Conservation (phyloP, 2,888 invertebrate genomes). For the Aelia acuminata region DNA sequence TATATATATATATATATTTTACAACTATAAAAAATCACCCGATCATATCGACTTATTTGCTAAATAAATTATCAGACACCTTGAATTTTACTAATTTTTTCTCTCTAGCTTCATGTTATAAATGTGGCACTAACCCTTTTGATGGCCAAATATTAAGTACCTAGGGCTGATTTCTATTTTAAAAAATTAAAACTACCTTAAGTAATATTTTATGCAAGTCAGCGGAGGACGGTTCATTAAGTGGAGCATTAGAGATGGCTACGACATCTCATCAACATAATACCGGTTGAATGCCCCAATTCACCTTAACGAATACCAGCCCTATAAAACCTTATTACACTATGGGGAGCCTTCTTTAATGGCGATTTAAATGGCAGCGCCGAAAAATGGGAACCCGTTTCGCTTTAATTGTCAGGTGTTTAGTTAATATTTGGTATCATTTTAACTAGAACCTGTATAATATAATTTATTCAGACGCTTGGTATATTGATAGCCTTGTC, state of each 20-base stretch:
- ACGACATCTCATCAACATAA: slow-evolving; percentile 25
- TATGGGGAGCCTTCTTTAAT: neutral
- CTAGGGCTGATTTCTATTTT: neutral
- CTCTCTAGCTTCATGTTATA: too few species aligned
- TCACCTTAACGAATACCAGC: slow-evolving; percentile 35
- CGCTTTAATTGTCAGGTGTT: neutral
- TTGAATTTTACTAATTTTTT: too few species aligned
- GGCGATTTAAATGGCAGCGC: slow-evolving; percentile 23
- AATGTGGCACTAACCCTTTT: too few species aligned
- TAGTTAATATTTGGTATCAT: neutral
- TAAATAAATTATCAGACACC: too few species aligned
- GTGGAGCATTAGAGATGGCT: neutral
- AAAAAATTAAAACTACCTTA: neutral
- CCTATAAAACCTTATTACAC: slow-evolving; percentile 13
- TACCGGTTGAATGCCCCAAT: neutral
- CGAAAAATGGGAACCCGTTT: neutral
- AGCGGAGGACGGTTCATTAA: neutral
- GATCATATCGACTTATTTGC: too few species aligned
- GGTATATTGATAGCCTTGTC: neutral
- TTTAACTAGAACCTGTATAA: neutral
- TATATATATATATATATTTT: too few species aligned
- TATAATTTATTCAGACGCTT: neutral
- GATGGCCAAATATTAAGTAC: neutral
- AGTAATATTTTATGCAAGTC: slow-evolving; percentile 1
- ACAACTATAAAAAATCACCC: too few species aligned